A percentile compares a stretch with the other conserved stretches of the same genome.
Conservation (phyloP, 2,888 invertebrate genomes). For the Parnassius apollo region DNA sequence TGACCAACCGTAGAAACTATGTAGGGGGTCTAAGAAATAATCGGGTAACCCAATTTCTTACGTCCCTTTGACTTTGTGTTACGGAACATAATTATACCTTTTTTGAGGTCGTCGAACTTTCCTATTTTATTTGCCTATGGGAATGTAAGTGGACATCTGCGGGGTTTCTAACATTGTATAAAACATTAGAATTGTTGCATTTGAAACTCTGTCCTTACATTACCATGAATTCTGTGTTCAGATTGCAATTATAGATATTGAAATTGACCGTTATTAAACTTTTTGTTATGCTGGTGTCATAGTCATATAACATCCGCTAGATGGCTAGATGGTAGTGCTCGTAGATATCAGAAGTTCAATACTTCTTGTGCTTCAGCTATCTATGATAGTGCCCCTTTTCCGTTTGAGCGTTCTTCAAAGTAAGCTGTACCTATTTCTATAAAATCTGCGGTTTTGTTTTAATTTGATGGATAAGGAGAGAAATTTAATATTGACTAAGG, state of each 20-base stretch:
- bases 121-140: conserved; percentile 59
- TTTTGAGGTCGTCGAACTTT: conserved; percentile 70
- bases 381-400: no score
- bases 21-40: conserved; percentile 64
- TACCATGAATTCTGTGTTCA: conserved; percentile 2
- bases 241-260: conserved; percentile 19
- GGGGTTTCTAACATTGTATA: conserved; percentile 57
- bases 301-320: no score
- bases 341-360: no score
- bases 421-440: no score
- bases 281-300: no score
- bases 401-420: no score
- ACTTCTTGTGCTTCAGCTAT: no score
- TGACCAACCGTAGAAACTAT: conserved; percentile 70
- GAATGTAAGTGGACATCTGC: conserved; percentile 68
- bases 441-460: no score
- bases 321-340: no score
- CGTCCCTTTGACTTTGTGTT: conserved; percentile 55
- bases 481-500: no score
- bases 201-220: conserved; percentile 26
- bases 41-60: conserved; percentile 74
- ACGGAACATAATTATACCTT: conserved; percentile 70
- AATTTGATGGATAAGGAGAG: no score
- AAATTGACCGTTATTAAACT: conserved; percentile 18
- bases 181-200: conserved; percentile 34